Evolutionary conservation across 2,888 invertebrate genomes (phyloP).

Genomic region (Camptogramma bilineatum): DNA sequence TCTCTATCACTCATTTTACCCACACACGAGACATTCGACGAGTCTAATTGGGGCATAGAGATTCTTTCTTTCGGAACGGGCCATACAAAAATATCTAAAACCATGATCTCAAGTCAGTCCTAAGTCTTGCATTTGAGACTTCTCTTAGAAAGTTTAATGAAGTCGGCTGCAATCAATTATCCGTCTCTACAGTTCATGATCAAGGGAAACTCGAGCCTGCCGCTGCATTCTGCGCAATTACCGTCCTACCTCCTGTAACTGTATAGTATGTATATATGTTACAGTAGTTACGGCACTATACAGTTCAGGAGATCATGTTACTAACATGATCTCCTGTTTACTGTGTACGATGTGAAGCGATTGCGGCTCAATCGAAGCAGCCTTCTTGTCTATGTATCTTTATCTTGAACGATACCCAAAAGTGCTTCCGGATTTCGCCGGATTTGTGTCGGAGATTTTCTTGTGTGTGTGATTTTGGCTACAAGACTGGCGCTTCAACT

Average conservation of each 20-base stretch:
- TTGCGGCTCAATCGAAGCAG: background rate
- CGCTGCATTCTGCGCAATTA: conserved; percentile 31
- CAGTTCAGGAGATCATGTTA: too few relatives aligned
- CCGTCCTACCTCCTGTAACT: conserved; percentile 12
- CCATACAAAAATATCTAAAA: background rate
- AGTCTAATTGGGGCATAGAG: too few relatives aligned
- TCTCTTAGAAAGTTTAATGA: conserved; percentile 11
- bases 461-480: background rate
- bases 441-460: background rate
- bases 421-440: background rate
- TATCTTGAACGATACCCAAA: background rate
- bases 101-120: background rate
- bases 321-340: conserved; percentile 7
- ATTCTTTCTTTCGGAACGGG: too few relatives aligned
- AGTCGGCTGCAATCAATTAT: conserved; percentile 28
- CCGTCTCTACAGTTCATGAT: conserved; percentile 18
- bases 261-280: too few relatives aligned
- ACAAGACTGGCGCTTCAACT: too few relatives aligned
- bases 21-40: too few relatives aligned
- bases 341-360: background rate
- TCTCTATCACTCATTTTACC: too few relatives aligned
- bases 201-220: conserved; percentile 34
- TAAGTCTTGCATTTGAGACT: background rate
- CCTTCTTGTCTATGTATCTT: too few relatives aligned
- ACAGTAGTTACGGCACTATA: too few relatives aligned